Conservation (phyloP, 2,113 vertebrate genomes). For the Tragelaphus scriptus region DNA sequence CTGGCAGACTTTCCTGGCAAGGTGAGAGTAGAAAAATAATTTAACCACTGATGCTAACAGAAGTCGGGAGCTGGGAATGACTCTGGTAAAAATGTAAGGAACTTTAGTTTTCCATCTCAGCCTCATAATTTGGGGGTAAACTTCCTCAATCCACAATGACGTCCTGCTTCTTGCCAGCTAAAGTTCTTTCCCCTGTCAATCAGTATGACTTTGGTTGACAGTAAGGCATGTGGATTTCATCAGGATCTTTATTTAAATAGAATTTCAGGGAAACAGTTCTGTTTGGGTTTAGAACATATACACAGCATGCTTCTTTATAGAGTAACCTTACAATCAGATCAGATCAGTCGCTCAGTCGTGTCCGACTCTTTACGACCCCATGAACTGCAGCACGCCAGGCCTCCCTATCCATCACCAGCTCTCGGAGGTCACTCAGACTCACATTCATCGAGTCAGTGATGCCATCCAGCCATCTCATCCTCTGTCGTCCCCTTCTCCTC, state of each 20-base stretch:
- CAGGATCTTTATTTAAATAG: conserved; percentile 48
- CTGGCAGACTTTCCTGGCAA: conserved; percentile 52
- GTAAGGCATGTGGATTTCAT: conserved; percentile 64
- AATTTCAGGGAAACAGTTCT: conserved; percentile 40
- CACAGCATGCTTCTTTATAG: background rate
- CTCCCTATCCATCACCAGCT: too few species aligned
- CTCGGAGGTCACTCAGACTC: too few species aligned
- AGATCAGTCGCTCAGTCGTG: too few species aligned
- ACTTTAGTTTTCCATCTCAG: conserved; percentile 43
- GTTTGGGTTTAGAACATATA: conserved; percentile 32
- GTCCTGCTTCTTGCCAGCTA: conserved; percentile 41
- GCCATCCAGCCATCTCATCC: too few species aligned
- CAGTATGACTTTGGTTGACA: conserved; percentile 42
- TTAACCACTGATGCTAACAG: conserved; percentile 35
- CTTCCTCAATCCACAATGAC: conserved; percentile 31
- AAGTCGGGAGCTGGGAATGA: conserved; percentile 29
- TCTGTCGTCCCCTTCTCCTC: too few species aligned
- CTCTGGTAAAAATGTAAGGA: conserved; percentile 28
- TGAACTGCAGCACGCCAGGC: too few species aligned
- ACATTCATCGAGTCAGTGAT: too few species aligned
- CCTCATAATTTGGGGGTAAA: conserved; percentile 35
- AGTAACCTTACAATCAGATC: background rate
- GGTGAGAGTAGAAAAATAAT: conserved; percentile 54
- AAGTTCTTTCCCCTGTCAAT: conserved; percentile 52
- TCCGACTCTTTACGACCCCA: too few species aligned